phyloP scores from a whole-genome alignment of 2,797 vertebrate species.

The Rhadinocentrus ornatus region DNA sequence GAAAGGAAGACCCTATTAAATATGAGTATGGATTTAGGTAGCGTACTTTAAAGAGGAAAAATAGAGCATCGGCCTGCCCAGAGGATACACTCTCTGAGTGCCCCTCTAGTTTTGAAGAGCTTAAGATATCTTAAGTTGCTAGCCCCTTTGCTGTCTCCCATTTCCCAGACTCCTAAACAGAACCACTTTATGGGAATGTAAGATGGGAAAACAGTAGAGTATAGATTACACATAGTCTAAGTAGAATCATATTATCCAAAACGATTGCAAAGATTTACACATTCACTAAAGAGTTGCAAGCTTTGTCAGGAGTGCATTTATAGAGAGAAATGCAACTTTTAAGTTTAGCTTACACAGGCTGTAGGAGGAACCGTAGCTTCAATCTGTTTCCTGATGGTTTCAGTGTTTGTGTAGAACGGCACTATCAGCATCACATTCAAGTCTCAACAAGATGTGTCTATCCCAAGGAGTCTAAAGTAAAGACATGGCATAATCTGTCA shows the following conservation, averaged over 20 bases:
- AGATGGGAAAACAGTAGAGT: not conserved
- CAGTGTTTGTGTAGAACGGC: not conserved
- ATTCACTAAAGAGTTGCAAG: not conserved
- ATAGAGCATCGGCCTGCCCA: not conserved
- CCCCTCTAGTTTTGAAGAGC: not conserved
- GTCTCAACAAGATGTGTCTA: constrained; percentile 28
- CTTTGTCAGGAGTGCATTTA: not conserved
- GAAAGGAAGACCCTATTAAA: not conserved
- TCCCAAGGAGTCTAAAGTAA: constrained; percentile 24
- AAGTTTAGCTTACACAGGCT: not conserved
- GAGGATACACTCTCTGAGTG: not conserved
- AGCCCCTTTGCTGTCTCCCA: not conserved
- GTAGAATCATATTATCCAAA: not conserved
- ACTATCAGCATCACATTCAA: constrained; percentile 14
- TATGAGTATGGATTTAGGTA: not conserved
- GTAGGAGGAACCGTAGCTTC: not conserved
- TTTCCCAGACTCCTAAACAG: not conserved
- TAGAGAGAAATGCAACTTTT: not conserved
- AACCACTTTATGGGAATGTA: not conserved
- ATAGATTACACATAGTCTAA: not conserved
- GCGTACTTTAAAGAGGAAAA: not conserved
- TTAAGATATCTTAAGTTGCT: not conserved
- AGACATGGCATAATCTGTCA: constrained; percentile 25
- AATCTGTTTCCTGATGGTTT: not conserved
- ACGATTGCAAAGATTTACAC: not conserved